These are phyloP conservation scores for Staurois parvus DNA, from an alignment of 2,797 vertebrate species.

Conservation along the genomic window DNA sequence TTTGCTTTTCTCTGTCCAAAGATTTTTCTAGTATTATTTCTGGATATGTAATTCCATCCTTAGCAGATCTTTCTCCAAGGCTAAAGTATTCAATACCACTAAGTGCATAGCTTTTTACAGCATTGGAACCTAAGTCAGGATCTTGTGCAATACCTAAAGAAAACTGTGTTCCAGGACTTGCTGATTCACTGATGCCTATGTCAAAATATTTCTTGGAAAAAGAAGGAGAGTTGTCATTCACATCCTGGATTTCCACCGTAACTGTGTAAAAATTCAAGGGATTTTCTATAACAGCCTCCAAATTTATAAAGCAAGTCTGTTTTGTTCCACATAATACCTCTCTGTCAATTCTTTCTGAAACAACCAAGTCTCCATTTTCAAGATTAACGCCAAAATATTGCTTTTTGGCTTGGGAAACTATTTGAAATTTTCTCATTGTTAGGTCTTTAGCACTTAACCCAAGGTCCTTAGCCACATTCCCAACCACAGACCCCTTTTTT, in stretches of 20 bases:
- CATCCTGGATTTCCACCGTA: conserved; percentile 83
- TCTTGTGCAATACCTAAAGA: conserved; percentile 93
- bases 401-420: conserved; percentile 73
- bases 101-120: conserved; percentile 87
- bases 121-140: conserved; percentile 92
- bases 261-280: conserved; percentile 50
- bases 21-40: conserved; percentile 88
- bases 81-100: conserved; percentile 83
- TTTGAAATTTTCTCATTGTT: conserved; percentile 63
- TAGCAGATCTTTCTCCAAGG: conserved; percentile 61
- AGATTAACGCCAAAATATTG: conserved; percentile 74
- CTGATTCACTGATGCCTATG: conserved; percentile 89
- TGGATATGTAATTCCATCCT: conserved; percentile 90
- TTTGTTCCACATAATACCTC: conserved; percentile 42
- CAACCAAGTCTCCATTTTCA: conserved; percentile 65
- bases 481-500: conserved; percentile 80
- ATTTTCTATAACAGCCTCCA: conserved; percentile 61
- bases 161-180: conserved; percentile 83
- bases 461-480: conserved; percentile 83
- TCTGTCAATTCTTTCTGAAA: conserved; percentile 61
- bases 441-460: conserved; percentile 61
- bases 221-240: conserved; percentile 93
- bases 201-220: conserved; percentile 85
- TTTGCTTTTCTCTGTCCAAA: conserved; percentile 88
- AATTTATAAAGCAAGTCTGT: conserved; percentile 33